Conservation (phyloP, 2,113 vertebrate genomes). For the Thinocorus orbignyianus region DNA sequence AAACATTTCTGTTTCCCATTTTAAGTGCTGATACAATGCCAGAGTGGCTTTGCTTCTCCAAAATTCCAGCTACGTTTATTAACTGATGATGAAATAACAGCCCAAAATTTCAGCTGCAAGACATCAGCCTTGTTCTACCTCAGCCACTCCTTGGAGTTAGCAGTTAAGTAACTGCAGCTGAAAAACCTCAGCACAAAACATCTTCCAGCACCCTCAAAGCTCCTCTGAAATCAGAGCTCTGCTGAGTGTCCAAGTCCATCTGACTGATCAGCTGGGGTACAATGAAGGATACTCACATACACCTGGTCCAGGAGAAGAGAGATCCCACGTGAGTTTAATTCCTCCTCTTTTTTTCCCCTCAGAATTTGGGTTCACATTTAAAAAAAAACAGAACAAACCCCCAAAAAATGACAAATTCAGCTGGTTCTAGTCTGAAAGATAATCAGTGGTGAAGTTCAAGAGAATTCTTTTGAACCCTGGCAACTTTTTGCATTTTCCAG, state of each 20-base stretch:
- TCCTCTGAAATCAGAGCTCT: neutral
- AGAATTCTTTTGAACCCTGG: neutral
- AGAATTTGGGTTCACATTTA: neutral
- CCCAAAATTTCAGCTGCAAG: neutral
- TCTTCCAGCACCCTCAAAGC: neutral
- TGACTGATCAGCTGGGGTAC: neutral
- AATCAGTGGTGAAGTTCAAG: neutral
- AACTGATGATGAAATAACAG: neutral
- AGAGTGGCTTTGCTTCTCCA: neutral
- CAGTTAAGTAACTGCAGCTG: neutral
- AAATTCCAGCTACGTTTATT: neutral
- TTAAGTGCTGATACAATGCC: neutral
- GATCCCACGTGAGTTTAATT: neutral
- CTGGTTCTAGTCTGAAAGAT: neutral
- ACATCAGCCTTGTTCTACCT: neutral
- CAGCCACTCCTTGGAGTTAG: neutral
- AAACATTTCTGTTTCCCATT: neutral
- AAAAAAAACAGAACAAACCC: neutral
- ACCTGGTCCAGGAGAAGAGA: neutral
- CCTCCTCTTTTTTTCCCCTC: rapidly evolving
- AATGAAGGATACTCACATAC: neutral
- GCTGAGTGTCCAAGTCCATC: neutral
- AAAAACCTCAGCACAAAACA: neutral
- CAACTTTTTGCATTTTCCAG: neutral
- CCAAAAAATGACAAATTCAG: neutral